Evolutionary conservation across 2,888 invertebrate species (phyloP).

Genomic region (Dryobota labecula): DNA sequence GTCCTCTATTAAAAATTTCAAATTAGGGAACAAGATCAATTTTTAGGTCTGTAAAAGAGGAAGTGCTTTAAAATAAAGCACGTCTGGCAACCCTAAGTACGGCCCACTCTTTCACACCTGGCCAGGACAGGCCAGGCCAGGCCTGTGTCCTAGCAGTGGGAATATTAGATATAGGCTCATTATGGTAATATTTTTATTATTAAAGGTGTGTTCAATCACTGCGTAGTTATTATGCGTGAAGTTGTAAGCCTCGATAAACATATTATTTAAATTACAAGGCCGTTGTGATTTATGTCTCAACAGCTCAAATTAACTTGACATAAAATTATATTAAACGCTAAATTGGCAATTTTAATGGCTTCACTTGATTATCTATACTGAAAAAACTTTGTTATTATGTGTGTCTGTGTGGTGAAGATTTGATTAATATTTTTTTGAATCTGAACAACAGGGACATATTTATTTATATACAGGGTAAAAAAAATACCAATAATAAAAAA

Average conservation of each 20-base stretch:
- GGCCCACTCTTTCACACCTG: no score
- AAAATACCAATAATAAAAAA: no score
- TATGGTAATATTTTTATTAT: slow-evolving; percentile 21
- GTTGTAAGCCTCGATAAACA: slow-evolving; percentile 20
- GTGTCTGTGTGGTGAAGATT: slow-evolving; percentile 5
- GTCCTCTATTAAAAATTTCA: no score
- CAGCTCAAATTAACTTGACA: slow-evolving; percentile 55
- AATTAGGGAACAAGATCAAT: no score
- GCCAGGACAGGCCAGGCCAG: no score
- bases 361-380: slow-evolving; percentile 39
- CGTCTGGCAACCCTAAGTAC: no score
- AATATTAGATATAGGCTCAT: no score
- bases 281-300: slow-evolving; percentile 36
- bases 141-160: no score
- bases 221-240: neutral
- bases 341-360: slow-evolving; percentile 47
- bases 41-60: no score
- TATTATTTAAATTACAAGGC: slow-evolving; percentile 58
- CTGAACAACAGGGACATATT: no score
- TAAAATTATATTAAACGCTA: slow-evolving; percentile 58
- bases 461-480: no score
- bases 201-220: slow-evolving; percentile 26
- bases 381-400: neutral
- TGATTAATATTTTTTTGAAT: neutral
- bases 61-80: no score